Percentiles rank a stretch among this genome's conserved stretches.
These are phyloP conservation scores for Sebastes cheni DNA, from an alignment of 2,797 vertebrate genomes.

Conservation along the genomic window DNA sequence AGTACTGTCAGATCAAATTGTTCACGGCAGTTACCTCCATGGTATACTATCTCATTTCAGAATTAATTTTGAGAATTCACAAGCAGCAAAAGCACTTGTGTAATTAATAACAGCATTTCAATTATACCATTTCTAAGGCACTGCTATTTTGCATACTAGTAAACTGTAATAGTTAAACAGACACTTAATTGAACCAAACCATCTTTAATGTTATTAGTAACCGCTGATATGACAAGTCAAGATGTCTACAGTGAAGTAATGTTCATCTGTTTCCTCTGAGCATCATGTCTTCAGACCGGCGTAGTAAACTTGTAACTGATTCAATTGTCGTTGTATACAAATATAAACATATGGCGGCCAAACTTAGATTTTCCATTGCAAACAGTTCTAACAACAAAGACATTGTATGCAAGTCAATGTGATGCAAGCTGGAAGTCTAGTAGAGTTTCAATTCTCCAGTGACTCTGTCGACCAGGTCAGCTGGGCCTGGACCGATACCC, in stretches of 20 bases:
- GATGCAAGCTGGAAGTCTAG: slow-evolving; percentile 59
- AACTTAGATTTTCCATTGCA: not conserved
- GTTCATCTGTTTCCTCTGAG: not conserved
- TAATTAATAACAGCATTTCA: not conserved
- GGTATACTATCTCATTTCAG: not conserved
- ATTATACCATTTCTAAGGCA: not conserved
- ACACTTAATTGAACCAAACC: not conserved
- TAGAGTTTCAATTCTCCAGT: slow-evolving; percentile 94
- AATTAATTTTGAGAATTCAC: not conserved
- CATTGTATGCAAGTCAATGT: not conserved
- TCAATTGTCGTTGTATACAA: slow-evolving; percentile 19
- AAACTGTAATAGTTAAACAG: not conserved
- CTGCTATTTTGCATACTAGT: not conserved
- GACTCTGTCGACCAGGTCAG: slow-evolving; percentile 89
- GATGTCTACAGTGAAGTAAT: not conserved
- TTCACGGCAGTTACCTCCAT: not conserved
- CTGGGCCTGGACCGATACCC: slow-evolving; percentile 92
- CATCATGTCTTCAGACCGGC: not conserved
- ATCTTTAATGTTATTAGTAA: not conserved
- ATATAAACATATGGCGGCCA: slow-evolving; percentile 4
- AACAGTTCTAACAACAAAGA: not conserved
- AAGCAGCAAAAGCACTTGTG: not conserved
- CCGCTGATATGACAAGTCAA: not conserved
- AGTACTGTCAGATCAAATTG: not conserved
- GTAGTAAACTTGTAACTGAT: not conserved